These are phyloP conservation scores for Microtus ochrogaster DNA, from an alignment of 2,113 vertebrate genomes.

Conservation along the genomic window DNA sequence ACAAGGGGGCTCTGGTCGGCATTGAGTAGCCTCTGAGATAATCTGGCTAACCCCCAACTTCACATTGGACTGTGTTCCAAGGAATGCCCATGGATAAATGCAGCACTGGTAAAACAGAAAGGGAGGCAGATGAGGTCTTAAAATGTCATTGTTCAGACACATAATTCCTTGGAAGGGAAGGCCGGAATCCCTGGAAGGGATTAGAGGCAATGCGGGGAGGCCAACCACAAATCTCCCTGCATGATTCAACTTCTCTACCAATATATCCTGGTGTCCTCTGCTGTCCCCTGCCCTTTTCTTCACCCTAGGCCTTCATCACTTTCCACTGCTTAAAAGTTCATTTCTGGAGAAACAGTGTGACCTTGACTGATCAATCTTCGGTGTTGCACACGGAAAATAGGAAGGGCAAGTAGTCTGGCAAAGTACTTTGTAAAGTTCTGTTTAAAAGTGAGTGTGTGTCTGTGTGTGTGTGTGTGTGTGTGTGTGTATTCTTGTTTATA, in stretches of 20 bases:
- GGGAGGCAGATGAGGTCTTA: neutral
- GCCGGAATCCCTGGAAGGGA: neutral
- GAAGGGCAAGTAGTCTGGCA: constrained; percentile 2
- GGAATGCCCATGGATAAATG: neutral
- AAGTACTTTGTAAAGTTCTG: constrained; percentile 29
- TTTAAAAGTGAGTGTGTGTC: neutral
- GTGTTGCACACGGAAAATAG: neutral
- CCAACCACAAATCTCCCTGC: neutral
- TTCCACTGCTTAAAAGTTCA: constrained; percentile 18
- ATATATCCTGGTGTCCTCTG: neutral
- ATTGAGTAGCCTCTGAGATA: neutral
- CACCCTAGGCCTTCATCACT: neutral
- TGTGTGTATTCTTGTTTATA: neutral
- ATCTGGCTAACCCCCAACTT: neutral
- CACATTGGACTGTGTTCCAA: neutral
- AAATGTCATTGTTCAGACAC: neutral
- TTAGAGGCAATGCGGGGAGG: neutral
- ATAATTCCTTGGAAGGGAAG: neutral
- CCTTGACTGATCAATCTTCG: neutral
- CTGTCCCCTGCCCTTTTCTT: neutral
- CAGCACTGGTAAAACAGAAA: neutral
- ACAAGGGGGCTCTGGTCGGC: neutral
- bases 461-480: neutral
- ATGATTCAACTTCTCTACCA: neutral
- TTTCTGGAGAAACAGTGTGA: neutral